A percentile compares a stretch with the other conserved stretches of the same genome.
phyloP scores from a whole-genome alignment of 2,888 invertebrate species.

The Ichneumon xanthorius region DNA sequence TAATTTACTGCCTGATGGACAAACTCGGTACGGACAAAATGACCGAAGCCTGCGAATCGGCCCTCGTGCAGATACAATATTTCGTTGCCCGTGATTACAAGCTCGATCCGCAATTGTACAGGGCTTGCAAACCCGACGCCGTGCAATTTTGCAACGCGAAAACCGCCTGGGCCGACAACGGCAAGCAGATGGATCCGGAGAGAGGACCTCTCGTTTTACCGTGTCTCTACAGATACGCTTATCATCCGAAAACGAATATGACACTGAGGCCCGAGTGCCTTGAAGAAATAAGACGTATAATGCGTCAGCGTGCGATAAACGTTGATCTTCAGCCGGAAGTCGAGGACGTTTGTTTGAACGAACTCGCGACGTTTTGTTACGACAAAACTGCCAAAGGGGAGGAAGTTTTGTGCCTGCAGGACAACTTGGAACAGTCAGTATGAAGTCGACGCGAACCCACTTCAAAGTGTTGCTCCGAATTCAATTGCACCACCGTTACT shows the following conservation, averaged over 20 bases:
- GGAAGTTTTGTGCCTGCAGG: conserved; percentile 97
- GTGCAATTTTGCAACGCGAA: conserved; percentile 92
- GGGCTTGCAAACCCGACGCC: conserved; percentile 95
- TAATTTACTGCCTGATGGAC: conserved; percentile 98
- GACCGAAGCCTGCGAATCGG: conserved; percentile 95
- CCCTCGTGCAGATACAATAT: conserved; percentile 97
- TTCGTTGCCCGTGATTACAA: conserved; percentile 98
- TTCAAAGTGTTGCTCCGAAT: background rate
- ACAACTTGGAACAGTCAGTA: conserved; percentile 88
- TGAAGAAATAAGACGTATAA: conserved; percentile 94
- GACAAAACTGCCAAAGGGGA: conserved; percentile 94
- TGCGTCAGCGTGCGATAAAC: conserved; percentile 96
- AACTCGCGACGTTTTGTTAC: conserved; percentile 93
- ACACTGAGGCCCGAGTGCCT: conserved; percentile 85
- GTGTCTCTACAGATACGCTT: conserved; percentile 91
- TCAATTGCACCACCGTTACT: background rate
- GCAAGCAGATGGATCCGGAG: conserved; percentile 90
- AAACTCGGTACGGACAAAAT: conserved; percentile 94
- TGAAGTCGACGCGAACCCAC: background rate
- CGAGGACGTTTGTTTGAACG: conserved; percentile 95
- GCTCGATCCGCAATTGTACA: conserved; percentile 95
- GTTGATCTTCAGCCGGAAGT: conserved; percentile 98
- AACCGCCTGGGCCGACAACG: conserved; percentile 90
- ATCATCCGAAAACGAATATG: conserved; percentile 82
- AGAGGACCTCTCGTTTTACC: conserved; percentile 94